Evolutionary conservation across 2,113 vertebrate species (phyloP).

Genomic region (Bolborhynchus lineola): DNA sequence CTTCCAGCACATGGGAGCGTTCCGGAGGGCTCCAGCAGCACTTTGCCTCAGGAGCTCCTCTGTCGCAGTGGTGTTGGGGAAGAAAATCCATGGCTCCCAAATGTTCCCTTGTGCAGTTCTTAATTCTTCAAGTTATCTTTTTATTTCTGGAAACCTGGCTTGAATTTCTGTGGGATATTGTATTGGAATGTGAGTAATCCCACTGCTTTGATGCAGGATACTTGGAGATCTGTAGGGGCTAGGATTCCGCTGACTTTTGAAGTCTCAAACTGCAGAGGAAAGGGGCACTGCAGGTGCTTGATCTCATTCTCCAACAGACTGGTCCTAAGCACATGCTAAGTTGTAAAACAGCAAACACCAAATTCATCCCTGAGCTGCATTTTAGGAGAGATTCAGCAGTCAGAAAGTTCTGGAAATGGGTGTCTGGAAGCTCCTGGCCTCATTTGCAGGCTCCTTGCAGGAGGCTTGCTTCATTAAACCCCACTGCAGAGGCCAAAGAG

Average conservation of each 20-base stretch:
- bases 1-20: neutral
- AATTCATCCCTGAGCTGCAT: neutral
- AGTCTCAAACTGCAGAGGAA: neutral
- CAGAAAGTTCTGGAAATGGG: neutral
- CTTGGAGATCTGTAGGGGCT: neutral
- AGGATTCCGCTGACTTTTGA: slow-evolving; percentile 4
- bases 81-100: neutral
- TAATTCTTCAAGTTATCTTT: neutral
- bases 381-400: slow-evolving; percentile 23
- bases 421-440: slow-evolving; percentile 15
- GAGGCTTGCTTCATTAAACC: slow-evolving; percentile 45
- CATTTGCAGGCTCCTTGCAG: neutral
- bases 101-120: neutral
- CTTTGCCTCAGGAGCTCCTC: neutral
- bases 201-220: neutral
- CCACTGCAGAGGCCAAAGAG: slow-evolving; percentile 4
- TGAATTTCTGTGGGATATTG: neutral
- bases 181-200: neutral
- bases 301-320: neutral
- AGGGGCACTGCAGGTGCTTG: neutral
- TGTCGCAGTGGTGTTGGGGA: neutral
- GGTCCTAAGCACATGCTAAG: neutral
- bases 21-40: neutral
- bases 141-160: slow-evolving; percentile 2
- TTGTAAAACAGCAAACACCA: neutral